Base-by-base conservation (phyloP, 2,797 vertebrate species). In the Halcyon chelicuti region DNA sequence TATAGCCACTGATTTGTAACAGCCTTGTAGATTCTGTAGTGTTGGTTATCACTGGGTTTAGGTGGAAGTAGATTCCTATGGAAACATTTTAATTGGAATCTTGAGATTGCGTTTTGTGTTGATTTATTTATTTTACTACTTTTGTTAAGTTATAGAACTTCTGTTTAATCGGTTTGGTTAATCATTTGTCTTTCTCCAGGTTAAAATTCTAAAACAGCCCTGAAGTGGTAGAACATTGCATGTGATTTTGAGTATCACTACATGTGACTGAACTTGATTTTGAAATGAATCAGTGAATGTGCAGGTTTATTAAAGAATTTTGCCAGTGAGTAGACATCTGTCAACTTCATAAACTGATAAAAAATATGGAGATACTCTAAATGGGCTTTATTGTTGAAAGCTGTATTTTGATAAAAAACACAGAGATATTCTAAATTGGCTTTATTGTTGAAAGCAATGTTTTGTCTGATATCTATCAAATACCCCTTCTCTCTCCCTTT, bases 401-500 rank as follows among this genome's bases (percentile, higher is more conserved):
- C 23, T 60, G 5, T 65, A 12, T 90, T 73, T 83, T 12, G 21
- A 47, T 76, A 63, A 65, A 86, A 76, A 31, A 20, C 14, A 80
- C 2, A 33, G 35, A 47, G 28, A 2, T 94, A 18, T 23, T 94
- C 29, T 86, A 31, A 55, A 74, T 65, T 18, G 25, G 6, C 39
- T 17, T 63, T 55, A 22, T 54, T 83, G 7, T 73, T 49, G 65
- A 89, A 95, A 72, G n/a, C 23, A 62, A 6, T 65, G 12, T 90
- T 73, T 83, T 12, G 21, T 88, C 51, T 78, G 33, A 51, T 82
- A 61, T 2, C 3, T 74, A 66, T 88, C 58, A 94, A 95, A 88
- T 82, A 75, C 17, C 54, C 20, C 51, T 95, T 44, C 31, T 92
- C 61, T 94, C 26, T 94, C 26, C n/a, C 87, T 49, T 97, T 94